Evolutionary conservation across 2,797 vertebrate species (phyloP).

Genomic region (Acomys russatus): DNA sequence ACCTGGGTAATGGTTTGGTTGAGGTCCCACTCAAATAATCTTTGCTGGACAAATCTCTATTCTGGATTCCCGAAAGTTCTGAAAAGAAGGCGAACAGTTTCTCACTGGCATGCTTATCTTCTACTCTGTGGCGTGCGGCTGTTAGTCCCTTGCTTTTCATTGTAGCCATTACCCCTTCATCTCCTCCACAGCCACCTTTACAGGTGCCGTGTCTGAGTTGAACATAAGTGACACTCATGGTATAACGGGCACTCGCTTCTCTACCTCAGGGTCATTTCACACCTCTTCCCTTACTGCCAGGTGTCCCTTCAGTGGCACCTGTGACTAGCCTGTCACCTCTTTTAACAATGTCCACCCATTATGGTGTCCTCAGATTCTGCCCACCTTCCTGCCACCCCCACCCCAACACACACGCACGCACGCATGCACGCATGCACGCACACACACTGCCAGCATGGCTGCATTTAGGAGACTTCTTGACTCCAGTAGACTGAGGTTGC

Average conservation of each 20-base stretch:
- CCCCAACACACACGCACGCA: neutral
- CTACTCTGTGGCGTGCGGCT: neutral
- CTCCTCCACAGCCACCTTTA: too few relatives aligned
- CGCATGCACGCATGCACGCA: neutral
- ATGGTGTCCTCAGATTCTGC: too few relatives aligned
- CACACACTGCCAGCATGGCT: accelerated
- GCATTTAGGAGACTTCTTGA: neutral
- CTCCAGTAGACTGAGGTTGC: neutral
- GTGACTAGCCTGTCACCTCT: neutral
- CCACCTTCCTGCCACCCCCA: too few relatives aligned
- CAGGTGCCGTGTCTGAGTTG: neutral
- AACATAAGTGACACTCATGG: too few relatives aligned
- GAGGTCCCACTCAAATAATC: neutral
- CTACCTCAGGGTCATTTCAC: too few relatives aligned
- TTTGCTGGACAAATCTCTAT: neutral
- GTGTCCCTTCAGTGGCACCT: too few relatives aligned
- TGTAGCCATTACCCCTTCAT: neutral
- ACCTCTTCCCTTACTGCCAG: neutral
- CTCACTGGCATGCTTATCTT: neutral
- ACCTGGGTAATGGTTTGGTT: neutral
- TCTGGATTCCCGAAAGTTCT: neutral
- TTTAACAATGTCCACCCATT: too few relatives aligned
- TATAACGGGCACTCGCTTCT: neutral
- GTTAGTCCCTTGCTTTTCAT: neutral
- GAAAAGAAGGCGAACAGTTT: neutral